Base-by-base conservation (phyloP, 1,140 invertebrate genomes). In the Nephila pilipes region DNA sequence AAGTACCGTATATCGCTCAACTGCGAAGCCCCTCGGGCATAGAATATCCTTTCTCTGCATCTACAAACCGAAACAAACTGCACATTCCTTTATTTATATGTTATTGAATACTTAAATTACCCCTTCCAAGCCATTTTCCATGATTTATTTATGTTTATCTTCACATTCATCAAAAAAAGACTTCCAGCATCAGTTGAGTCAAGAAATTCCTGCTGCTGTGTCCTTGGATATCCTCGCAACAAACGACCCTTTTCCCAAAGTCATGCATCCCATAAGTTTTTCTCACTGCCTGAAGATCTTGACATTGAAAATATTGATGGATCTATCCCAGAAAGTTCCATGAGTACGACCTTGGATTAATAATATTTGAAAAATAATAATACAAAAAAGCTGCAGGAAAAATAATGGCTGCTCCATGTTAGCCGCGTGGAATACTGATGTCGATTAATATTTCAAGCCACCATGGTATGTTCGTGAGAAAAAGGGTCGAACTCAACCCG, bases 401-500 rank as follows among this genome's bases (percentile, higher is more conserved):
- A 46, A 46, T 46, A 32, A 57, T 6, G 57, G 29, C 69, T 75
- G 32, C 12, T 32, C 69, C 29, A 32, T 16, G 16, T 14, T 25
- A 75, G 32, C 32, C 69, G 32, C 69, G 29, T 75, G 69, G 69
- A 75, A 75, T 75, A 75, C 29, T 36, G 83, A 57, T 85, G 54
- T 58, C 46, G 29, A 85, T 57, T 85, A 85, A 54, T 32, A 32
- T n/a, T 57, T 60, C 46, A 85, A 60, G 46, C 25, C 83, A 85
- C 69, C 29, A 8, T n/a, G 57, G 25, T 18, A 36, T 58, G 29
- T 29, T 57, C 83, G 83, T 85, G 83, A 85, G 83, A 85, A 85
- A 29, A 32, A 6, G 55, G n/a, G 57, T 85, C 83, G 55, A 32
- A 20, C 38, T 46, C 16, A 25, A 20, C 38, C 54, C 10, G 83